These are phyloP conservation scores for Brachionus sp. DNA, from an alignment of 1,140 invertebrate genomes.

Conservation along the genomic window DNA sequence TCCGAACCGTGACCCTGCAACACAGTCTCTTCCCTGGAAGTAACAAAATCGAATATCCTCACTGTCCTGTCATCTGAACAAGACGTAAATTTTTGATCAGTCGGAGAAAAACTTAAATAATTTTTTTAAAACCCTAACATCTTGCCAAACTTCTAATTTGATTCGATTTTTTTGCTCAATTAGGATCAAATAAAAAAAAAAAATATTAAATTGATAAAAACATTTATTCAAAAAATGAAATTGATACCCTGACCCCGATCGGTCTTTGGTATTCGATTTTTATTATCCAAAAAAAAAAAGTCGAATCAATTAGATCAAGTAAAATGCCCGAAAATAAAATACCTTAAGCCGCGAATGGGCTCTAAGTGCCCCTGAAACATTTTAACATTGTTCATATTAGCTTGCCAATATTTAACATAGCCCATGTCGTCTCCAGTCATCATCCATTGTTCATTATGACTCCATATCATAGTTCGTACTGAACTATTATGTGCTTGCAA, in stretches of 20 bases:
- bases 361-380: slow-evolving; percentile 99
- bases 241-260: slow-evolving; percentile 1
- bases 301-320: slow-evolving; percentile 41
- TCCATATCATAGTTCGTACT: slow-evolving; percentile 98
- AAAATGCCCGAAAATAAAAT: slow-evolving; percentile 41
- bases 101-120: slow-evolving; percentile 85
- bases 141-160: slow-evolving; percentile 41
- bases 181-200: slow-evolving; percentile 48
- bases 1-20: slow-evolving; percentile 95
- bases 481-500: slow-evolving; percentile 97
- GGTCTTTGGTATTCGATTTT: slow-evolving; percentile 10
- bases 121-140: background rate
- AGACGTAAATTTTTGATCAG: slow-evolving; percentile 95
- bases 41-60: slow-evolving; percentile 95
- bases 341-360: slow-evolving; percentile 94
- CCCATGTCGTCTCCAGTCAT: slow-evolving; percentile 96
- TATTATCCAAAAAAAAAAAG: background rate
- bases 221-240: slow-evolving; percentile 15
- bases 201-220: background rate
- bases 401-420: slow-evolving; percentile 99
- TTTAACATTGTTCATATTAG: slow-evolving; percentile 99
- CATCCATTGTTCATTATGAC: slow-evolving; percentile 98
- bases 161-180: slow-evolving; percentile 55
- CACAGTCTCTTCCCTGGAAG: slow-evolving; percentile 91
- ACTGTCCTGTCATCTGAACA: slow-evolving; percentile 98